A percentile compares a stretch with the other conserved stretches of the same genome.
These are phyloP conservation scores for Diogma glabrata DNA, from an alignment of 2,888 invertebrate species.

Conservation along the genomic window DNA sequence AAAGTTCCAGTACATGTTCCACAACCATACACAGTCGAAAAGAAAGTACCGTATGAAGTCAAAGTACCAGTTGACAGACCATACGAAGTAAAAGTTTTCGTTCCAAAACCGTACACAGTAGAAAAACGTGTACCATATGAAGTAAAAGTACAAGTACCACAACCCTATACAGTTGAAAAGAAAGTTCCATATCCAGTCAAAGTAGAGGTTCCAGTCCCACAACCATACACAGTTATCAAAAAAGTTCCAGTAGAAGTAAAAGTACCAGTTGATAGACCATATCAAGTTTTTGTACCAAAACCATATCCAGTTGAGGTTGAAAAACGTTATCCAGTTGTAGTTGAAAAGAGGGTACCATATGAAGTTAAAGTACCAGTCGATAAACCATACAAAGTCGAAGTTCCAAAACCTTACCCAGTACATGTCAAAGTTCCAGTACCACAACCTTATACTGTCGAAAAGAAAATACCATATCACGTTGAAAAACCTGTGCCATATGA, in stretches of 20 bases:
- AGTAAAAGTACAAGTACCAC: slow-evolving; percentile 52
- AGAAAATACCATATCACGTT: slow-evolving; percentile 66
- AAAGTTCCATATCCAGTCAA: slow-evolving; percentile 43
- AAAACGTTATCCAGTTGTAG: slow-evolving; percentile 55
- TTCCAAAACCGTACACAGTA: slow-evolving; percentile 51
- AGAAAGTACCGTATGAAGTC: slow-evolving; percentile 60
- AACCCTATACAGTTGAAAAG: slow-evolving; percentile 51
- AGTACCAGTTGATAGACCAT: slow-evolving; percentile 52
- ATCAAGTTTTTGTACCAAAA: slow-evolving; percentile 53
- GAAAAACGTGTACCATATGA: slow-evolving; percentile 50
- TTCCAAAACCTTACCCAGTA: slow-evolving; percentile 56
- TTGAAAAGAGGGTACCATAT: slow-evolving; percentile 57
- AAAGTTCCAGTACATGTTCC: slow-evolving; percentile 57
- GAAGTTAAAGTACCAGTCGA: slow-evolving; percentile 51
- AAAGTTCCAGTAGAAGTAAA: slow-evolving; percentile 53
- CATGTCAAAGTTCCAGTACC: slow-evolving; percentile 61
- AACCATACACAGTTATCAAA: slow-evolving; percentile 57
- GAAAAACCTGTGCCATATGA: slow-evolving; percentile 68
- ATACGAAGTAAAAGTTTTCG: slow-evolving; percentile 48
- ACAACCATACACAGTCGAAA: slow-evolving; percentile 68
- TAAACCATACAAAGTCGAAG: slow-evolving; percentile 51
- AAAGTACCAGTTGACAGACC: slow-evolving; percentile 52
- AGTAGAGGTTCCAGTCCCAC: slow-evolving; percentile 50
- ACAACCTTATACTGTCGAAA: slow-evolving; percentile 57
- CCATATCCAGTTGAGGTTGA: slow-evolving; percentile 64